Evolutionary conservation across 2,113 vertebrate genomes (phyloP), one percentile per base, ranked within the genome.

Genomic region (Rhabdomys dilectus): DNA sequence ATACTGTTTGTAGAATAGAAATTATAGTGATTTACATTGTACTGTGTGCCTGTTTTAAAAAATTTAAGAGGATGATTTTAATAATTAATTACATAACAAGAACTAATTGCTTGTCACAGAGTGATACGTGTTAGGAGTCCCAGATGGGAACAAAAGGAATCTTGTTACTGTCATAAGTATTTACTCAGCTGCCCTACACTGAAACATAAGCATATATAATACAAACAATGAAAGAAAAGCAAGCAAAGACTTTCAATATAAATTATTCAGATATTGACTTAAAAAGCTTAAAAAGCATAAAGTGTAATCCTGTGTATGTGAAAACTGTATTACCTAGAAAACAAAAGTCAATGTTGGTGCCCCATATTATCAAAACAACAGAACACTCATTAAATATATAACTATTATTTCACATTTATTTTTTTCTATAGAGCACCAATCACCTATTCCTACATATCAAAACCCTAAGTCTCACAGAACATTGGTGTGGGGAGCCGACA

Each of bases 81-180:
- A 97, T 96, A 96, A 96, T 97, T 97, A 97, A 96, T 93, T 97
- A 89, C 7, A 96, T 64, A 95, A 92, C 86, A 94, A 77, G 89
- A 96, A 96, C 76, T 94, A 97, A 96, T 87, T 97, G 45, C 45
- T 34, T 93, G 66, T 94, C 95, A 90, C 36, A 88, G 56, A 68
- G 42, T 96, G 70, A 96, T 92, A 91, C 80, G 88, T 90, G 77
- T 22, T 81, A 94, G 81, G 39, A 96, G 34, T 53, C 48, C 45
- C 85, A 88, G 36, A 90, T 42, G 42, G 39, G 31, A 93, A 84
- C 13, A 84, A 88, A 96, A 84, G 86, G 29, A 95, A 95, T 88
- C 58, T 24, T 92, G 13, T 60, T 95, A n/a, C 11, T 96, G 8
- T 76, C 76, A 72, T 86, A 95, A 97, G 81, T 39, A 93, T 42